Evolutionary conservation across 2,113 vertebrate species (phyloP).

Genomic region (Pleuronectes platessa): DNA sequence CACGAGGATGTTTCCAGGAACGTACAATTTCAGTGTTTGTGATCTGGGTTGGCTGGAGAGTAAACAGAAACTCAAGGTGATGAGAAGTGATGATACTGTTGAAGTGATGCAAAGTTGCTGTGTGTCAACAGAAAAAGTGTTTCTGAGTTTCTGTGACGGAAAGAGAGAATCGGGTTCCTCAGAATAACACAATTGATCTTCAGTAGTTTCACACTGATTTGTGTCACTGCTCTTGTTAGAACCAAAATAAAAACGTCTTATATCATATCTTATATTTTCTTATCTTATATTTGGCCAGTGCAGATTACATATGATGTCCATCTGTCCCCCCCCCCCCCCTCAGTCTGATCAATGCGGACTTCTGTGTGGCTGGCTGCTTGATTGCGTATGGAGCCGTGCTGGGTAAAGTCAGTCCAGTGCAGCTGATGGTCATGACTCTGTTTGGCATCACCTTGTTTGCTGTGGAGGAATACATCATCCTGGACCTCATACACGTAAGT

Average conservation of each 20-base stretch:
- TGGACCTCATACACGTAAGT: constrained; percentile 89
- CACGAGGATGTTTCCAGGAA: too few relatives aligned
- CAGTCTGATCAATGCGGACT: constrained; percentile 97
- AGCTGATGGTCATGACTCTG: constrained; percentile 92
- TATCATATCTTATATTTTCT: neutral
- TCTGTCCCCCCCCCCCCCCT: neutral
- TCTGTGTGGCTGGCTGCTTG: constrained; percentile 93
- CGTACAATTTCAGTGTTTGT: neutral
- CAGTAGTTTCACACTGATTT: too few relatives aligned
- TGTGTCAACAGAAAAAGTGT: constrained; percentile 13
- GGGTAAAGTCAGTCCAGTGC: constrained; percentile 94
- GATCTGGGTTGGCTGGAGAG: neutral
- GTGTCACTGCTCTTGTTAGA: too few relatives aligned
- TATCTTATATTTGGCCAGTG: neutral
- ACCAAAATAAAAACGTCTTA: too few relatives aligned
- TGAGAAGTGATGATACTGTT: constrained; percentile 20
- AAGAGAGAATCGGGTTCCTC: neutral
- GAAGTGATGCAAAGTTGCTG: neutral
- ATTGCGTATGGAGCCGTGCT: constrained; percentile 94
- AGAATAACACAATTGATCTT: neutral
- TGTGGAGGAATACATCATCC: constrained; percentile 92
- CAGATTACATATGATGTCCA: neutral
- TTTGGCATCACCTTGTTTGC: constrained; percentile 93
- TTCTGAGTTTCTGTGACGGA: neutral
- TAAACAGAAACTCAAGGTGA: constrained; percentile 44